Conservation (phyloP, 1,140 invertebrate species). For the Idris sp. region DNA sequence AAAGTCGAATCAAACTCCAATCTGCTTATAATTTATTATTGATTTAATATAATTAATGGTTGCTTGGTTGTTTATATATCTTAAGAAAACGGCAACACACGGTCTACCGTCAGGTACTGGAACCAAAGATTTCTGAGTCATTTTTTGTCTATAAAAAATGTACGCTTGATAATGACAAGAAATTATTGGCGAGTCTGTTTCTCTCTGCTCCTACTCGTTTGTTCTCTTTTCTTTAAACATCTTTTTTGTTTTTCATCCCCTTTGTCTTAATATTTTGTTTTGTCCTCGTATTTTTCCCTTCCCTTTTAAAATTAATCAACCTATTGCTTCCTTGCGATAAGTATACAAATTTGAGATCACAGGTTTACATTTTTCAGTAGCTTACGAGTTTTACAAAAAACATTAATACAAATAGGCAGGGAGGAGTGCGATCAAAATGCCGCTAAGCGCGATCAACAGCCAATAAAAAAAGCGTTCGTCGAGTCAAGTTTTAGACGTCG, state of each 20-base stretch:
- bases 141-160: constrained; percentile 36
- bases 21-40: constrained; percentile 48
- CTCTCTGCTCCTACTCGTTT: constrained; percentile 55
- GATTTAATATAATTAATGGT: constrained; percentile 30
- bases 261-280: neutral
- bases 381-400: constrained; percentile 49
- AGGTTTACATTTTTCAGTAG: constrained; percentile 47
- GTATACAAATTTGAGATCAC: constrained; percentile 63
- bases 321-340: constrained; percentile 58
- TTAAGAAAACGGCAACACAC: constrained; percentile 52
- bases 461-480: constrained; percentile 49
- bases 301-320: constrained; percentile 26
- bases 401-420: constrained; percentile 52
- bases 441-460: constrained; percentile 38
- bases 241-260: constrained; percentile 7
- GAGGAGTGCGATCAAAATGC: constrained; percentile 14
- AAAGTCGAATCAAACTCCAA: constrained; percentile 45
- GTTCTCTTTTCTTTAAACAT: constrained; percentile 36
- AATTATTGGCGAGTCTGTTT: constrained; percentile 63
- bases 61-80: constrained; percentile 22
- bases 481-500: constrained; percentile 21
- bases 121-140: constrained; percentile 61
- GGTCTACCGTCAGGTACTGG: constrained; percentile 59
- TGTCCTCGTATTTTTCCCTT: neutral
- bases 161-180: constrained; percentile 53